Evolutionary conservation across 2,113 vertebrate genomes (phyloP).

Genomic region (Coreoperca whiteheadi): DNA sequence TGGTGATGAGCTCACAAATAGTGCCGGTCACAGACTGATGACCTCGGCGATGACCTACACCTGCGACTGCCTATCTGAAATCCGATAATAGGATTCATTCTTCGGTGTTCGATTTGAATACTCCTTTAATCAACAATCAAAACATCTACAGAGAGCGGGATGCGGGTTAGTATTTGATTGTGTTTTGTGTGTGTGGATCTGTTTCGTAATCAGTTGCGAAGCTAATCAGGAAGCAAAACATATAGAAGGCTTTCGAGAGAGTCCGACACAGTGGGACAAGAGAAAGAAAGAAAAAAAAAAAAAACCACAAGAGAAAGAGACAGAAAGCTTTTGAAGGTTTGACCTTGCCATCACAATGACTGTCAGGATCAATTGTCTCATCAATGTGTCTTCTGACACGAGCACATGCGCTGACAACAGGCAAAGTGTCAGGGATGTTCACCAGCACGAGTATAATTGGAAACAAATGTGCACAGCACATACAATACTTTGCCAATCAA

Average conservation of each 20-base stretch:
- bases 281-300: background rate
- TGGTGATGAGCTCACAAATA: slow-evolving; percentile 55
- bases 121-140: slow-evolving; percentile 45
- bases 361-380: slow-evolving; percentile 44
- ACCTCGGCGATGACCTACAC: slow-evolving; percentile 65
- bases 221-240: slow-evolving; percentile 54
- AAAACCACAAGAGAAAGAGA: background rate
- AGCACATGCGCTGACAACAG: slow-evolving; percentile 27
- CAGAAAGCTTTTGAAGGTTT: slow-evolving; percentile 25
- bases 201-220: slow-evolving; percentile 54
- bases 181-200: slow-evolving; percentile 16
- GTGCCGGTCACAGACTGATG: slow-evolving; percentile 55
- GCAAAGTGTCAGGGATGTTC: slow-evolving; percentile 27
- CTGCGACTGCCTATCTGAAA: slow-evolving; percentile 35
- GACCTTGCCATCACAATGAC: slow-evolving; percentile 53
- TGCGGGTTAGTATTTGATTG: slow-evolving; percentile 19
- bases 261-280: background rate
- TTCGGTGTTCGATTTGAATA: slow-evolving; percentile 36
- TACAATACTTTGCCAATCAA: slow-evolving; percentile 40
- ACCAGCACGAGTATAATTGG: slow-evolving; percentile 22
- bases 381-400: slow-evolving; percentile 24
- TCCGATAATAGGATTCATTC: slow-evolving; percentile 27
- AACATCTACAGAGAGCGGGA: slow-evolving; percentile 12
- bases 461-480: slow-evolving; percentile 42
- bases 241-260: slow-evolving; percentile 9